Base-by-base conservation (phyloP, 1,140 invertebrate species). In the Zaprionus davidi region DNA sequence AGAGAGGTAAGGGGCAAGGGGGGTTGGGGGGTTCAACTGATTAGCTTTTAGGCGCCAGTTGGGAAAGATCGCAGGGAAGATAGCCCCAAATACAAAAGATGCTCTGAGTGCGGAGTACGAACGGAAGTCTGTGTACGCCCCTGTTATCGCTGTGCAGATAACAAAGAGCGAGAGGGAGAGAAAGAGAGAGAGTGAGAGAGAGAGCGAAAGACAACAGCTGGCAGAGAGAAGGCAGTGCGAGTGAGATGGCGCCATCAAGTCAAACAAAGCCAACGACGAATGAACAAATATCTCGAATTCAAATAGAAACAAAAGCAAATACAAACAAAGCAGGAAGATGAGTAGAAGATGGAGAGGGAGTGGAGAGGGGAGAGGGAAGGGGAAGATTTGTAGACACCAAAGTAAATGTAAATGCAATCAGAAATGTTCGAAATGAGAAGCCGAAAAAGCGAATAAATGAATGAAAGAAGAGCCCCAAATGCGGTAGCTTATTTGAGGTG, bases 401-500 rank as follows among this genome's bases (percentile, higher is more conserved):
- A 63, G 60, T 65, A 60, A 68, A 72, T 72, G 64, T 72, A 77
- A 77, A 77, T 68, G 75, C 70, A 77, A 77, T 68, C 70, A 77
- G 66, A 51, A 72, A 31, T 38, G 36, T 51, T 26, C 41, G 41
- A 46, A 34, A 34, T 34, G 31, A 46, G 36, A 46, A 46, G 41
- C 20, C 46, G 46, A 51, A 51, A 49, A 68, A 68, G 46, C 64
- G 59, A 41, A 55, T 56, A 74, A 78, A 78, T 65, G 77, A 70
- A 51, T 78, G 7, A 20, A 9, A 51, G 22, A 11, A 22, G 59
- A 65, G 66, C 71, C 60, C 81, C 68, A 70, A 85, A 85, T 86
- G 79, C 73, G 82, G 82, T 85, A 85, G 82, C 82, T 79, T 79
- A 78, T 86, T 79, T 86, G 69, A 85, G 82, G 82, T 85, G 82